phyloP scores from a whole-genome alignment of 2,113 vertebrate species.

The Noturus placidus region DNA sequence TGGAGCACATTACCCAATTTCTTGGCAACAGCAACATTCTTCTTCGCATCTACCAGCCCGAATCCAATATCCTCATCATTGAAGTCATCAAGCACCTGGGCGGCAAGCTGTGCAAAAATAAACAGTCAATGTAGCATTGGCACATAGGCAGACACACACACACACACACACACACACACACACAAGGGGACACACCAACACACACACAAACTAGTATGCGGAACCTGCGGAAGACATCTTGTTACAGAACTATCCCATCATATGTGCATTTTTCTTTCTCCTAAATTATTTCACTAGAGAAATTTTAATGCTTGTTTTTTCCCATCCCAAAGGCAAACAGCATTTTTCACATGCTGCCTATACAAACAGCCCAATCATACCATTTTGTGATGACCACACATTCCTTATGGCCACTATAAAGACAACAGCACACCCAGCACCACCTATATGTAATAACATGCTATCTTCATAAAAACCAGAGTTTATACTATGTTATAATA shows the following conservation, averaged over 20 bases:
- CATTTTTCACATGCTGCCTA: not conserved
- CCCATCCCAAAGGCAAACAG: not conserved
- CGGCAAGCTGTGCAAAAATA: slow-evolving; percentile 77
- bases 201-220: not conserved
- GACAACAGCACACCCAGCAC: not conserved
- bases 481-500: not conserved
- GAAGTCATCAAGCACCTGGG: slow-evolving; percentile 86
- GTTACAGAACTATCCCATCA: not conserved
- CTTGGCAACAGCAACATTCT: slow-evolving; percentile 79
- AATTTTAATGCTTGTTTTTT: not conserved
- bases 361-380: not conserved
- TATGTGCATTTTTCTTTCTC: not conserved
- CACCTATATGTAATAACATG: not conserved
- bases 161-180: not conserved
- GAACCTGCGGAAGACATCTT: not conserved
- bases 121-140: not conserved
- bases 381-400: not conserved
- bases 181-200: not conserved
- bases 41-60: slow-evolving; percentile 84
- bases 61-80: slow-evolving; percentile 88
- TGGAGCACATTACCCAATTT: slow-evolving; percentile 78
- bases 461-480: not conserved
- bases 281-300: not conserved
- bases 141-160: not conserved
- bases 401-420: not conserved